Evolutionary conservation across 2,888 invertebrate species (phyloP).

Genomic region (Muscina levida): DNA sequence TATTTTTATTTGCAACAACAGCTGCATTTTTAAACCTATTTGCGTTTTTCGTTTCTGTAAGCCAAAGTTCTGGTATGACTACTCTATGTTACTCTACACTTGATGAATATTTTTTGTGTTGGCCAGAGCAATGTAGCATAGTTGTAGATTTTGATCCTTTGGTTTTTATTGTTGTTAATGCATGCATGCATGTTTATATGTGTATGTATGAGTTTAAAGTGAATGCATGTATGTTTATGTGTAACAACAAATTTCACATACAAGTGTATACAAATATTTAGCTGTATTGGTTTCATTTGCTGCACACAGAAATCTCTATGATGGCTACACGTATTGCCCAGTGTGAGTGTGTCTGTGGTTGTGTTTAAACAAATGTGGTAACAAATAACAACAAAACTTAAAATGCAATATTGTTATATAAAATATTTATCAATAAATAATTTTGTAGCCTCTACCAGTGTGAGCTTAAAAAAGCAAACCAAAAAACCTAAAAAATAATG

Average conservation of each 20-base stretch:
- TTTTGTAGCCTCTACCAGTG: too few relatives aligned
- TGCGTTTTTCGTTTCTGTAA: too few relatives aligned
- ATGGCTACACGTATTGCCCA: neutral
- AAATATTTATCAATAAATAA: constrained; percentile 65
- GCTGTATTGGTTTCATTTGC: neutral
- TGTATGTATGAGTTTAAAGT: neutral
- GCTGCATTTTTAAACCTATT: constrained; percentile 42
- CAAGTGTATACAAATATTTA: neutral
- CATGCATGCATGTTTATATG: neutral
- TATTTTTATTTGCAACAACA: constrained; percentile 64
- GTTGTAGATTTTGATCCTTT: too few relatives aligned
- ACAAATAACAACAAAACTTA: constrained; percentile 45
- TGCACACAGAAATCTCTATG: too few relatives aligned
- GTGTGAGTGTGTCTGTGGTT: neutral
- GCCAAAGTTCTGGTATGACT: too few relatives aligned
- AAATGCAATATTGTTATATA: constrained; percentile 65
- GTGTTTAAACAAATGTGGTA: constrained; percentile 41
- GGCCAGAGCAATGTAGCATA: too few relatives aligned
- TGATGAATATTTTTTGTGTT: too few relatives aligned
- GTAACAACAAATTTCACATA: too few relatives aligned
- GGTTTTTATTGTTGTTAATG: neutral
- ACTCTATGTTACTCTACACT: too few relatives aligned
- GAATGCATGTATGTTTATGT: neutral
- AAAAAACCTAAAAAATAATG: too few relatives aligned
- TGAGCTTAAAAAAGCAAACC: too few relatives aligned